A percentile compares a stretch with the other conserved stretches of the same genome.
These are phyloP conservation scores for Empis livida DNA, from an alignment of 2,888 invertebrate genomes.

Conservation along the genomic window DNA sequence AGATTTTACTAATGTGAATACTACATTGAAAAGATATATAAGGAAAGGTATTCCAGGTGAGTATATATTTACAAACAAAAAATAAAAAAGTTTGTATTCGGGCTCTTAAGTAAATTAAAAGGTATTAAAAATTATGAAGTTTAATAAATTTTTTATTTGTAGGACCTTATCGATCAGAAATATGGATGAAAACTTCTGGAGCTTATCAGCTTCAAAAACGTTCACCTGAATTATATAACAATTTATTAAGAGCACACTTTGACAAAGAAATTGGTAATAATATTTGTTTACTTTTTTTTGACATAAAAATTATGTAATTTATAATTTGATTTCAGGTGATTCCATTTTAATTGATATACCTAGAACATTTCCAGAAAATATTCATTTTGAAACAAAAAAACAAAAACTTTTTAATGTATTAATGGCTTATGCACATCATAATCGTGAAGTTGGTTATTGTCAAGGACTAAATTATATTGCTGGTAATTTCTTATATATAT, in stretches of 20 bases:
- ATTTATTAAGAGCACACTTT: constrained; percentile 53
- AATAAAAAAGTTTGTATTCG: background rate
- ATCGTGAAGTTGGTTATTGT: constrained; percentile 80
- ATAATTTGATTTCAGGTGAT: constrained; percentile 44
- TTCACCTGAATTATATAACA: constrained; percentile 51
- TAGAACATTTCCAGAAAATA: constrained; percentile 90
- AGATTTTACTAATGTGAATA: constrained; percentile 53
- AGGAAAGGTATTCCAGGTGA: constrained; percentile 80
- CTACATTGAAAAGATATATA: constrained; percentile 72
- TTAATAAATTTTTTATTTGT: constrained; percentile 21
- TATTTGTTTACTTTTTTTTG: background rate
- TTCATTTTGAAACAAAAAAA: constrained; percentile 65
- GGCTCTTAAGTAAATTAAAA: too few species aligned
- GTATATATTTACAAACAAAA: constrained; percentile 6
- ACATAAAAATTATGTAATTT: background rate
- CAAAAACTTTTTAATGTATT: constrained; percentile 73
- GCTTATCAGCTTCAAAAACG: constrained; percentile 54
- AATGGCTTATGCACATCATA: constrained; percentile 79
- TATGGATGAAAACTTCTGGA: constrained; percentile 81
- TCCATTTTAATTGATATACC: constrained; percentile 80
- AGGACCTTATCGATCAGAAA: constrained; percentile 47
- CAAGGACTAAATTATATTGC: constrained; percentile 93
- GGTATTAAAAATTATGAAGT: background rate
- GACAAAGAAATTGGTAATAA: constrained; percentile 43
- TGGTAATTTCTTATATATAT: constrained; percentile 31